Percentiles rank a stretch among this genome's conserved stretches.
Evolutionary conservation across 2,113 vertebrate genomes (phyloP).

Genomic region (Eubucco bourcierii): DNA sequence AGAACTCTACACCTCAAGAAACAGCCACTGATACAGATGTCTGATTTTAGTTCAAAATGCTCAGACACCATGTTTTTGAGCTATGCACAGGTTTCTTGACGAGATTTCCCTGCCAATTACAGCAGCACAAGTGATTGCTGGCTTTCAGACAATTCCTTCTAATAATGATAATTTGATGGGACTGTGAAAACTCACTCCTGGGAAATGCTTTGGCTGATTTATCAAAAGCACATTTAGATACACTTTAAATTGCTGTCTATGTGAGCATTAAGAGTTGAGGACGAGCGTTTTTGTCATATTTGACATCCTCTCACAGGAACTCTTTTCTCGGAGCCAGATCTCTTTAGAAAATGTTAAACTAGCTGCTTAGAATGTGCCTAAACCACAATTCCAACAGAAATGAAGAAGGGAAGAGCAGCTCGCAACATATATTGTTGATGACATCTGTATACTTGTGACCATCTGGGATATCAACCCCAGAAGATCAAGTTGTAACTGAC

Average conservation of each 20-base stretch:
- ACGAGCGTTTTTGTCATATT: background rate
- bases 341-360: background rate
- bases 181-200: background rate
- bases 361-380: background rate
- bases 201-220: background rate
- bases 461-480: conserved; percentile 9
- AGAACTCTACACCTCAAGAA: background rate
- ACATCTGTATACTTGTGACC: conserved; percentile 20
- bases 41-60: background rate
- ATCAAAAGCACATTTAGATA: background rate
- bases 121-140: background rate
- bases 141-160: background rate
- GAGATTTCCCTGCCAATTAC: background rate
- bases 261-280: background rate
- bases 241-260: background rate
- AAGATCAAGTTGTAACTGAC: conserved; percentile 14
- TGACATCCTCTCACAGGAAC: background rate
- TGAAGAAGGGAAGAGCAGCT: background rate
- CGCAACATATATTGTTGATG: background rate
- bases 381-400: background rate
- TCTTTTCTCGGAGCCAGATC: background rate
- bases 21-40: background rate
- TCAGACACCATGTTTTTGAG: background rate
- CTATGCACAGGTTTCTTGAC: background rate
- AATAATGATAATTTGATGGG: background rate